Evolutionary conservation across 2,113 vertebrate species (phyloP).

Genomic region (Scortum barcoo): DNA sequence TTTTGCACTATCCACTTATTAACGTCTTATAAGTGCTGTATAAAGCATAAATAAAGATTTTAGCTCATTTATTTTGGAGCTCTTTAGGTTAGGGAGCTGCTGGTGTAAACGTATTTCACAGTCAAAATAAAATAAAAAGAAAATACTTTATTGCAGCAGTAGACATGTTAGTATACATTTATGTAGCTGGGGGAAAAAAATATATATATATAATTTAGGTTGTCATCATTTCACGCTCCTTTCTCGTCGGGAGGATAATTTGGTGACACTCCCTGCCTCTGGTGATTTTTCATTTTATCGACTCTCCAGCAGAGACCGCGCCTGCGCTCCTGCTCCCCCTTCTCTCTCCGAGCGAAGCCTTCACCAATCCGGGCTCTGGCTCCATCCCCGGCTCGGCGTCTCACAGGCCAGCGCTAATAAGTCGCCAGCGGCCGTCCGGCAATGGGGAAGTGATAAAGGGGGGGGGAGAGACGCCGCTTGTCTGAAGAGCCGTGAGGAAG

Average conservation of each 20-base stretch:
- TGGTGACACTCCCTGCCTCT: conserved; percentile 84
- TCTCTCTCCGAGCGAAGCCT: conserved; percentile 76
- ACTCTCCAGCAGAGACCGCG: conserved; percentile 79
- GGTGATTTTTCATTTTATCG: conserved; percentile 75
- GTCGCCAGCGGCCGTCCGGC: conserved; percentile 64
- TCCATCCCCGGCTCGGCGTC: conserved; percentile 80
- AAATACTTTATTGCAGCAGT: background rate
- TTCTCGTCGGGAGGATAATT: conserved; percentile 72
- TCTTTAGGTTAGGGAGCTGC: conserved; percentile 24
- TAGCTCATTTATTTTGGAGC: background rate
- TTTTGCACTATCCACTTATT: background rate
- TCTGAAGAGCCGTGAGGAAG: conserved; percentile 76
- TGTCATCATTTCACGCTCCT: background rate
- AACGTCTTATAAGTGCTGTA: background rate
- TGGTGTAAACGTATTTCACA: too few relatives aligned
- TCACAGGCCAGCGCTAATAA: conserved; percentile 78
- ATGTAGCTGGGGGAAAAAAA: too few relatives aligned
- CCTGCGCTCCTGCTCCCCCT: conserved; percentile 80
- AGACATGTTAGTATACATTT: too few relatives aligned
- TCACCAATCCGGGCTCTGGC: conserved; percentile 79
- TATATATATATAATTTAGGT: too few relatives aligned
- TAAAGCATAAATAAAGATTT: conserved; percentile 2
- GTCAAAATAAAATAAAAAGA: background rate
- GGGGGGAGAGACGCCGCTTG: conserved; percentile 63
- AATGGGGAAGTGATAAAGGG: conserved; percentile 82